Evolutionary conservation across 2,113 vertebrate species (phyloP).

Genomic region (Limnothrissa miodon): DNA sequence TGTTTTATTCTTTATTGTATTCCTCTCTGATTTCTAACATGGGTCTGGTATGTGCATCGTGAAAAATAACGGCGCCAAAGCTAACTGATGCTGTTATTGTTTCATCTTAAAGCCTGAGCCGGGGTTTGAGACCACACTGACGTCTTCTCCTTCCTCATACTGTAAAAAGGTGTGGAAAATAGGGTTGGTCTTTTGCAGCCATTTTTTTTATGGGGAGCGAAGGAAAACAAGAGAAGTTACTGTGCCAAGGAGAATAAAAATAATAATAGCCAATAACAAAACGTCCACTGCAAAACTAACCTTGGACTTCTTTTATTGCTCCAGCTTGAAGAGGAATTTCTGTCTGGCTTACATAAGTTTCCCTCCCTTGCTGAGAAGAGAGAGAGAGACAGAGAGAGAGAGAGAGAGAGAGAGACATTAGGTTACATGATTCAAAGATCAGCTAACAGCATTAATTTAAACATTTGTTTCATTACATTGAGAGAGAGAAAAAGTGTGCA

Average conservation of each 20-base stretch:
- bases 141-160: neutral
- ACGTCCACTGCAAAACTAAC: constrained; percentile 48
- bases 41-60: neutral
- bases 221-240: constrained; percentile 42
- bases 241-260: constrained; percentile 50
- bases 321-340: constrained; percentile 38
- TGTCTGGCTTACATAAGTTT: neutral
- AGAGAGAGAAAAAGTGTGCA: neutral
- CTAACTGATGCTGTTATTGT: neutral
- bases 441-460: too few species aligned
- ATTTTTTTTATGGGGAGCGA: constrained; percentile 20
- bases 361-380: neutral
- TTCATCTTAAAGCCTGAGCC: neutral
- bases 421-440: too few species aligned
- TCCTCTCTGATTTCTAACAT: neutral
- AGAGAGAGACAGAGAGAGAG: too few species aligned
- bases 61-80: neutral
- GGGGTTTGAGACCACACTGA: neutral
- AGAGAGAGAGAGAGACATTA: too few species aligned
- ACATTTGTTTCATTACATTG: too few species aligned
- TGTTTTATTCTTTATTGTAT: neutral
- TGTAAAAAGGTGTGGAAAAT: constrained; percentile 15
- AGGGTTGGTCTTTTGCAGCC: constrained; percentile 43
- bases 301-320: constrained; percentile 40
- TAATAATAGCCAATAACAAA: constrained; percentile 49